Percentiles rank a stretch among this genome's conserved stretches.
phyloP scores from a whole-genome alignment of 2,888 invertebrate genomes.

The Nysson spinosus region DNA sequence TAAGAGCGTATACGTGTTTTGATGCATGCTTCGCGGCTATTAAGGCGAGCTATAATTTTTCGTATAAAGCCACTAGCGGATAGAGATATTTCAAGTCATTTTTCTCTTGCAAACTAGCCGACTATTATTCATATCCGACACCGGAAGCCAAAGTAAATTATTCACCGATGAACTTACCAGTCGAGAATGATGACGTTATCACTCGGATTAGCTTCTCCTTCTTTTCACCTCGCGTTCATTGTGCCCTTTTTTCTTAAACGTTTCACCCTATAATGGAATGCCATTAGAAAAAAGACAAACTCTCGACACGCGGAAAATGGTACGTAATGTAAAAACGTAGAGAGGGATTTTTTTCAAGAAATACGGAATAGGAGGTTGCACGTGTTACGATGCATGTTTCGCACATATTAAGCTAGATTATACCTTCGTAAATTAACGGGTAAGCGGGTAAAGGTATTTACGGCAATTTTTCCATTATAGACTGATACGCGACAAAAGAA shows the following conservation, averaged over 20 bases:
- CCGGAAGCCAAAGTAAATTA: too few species aligned
- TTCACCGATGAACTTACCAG: too few species aligned
- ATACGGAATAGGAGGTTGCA: slow-evolving; percentile 15
- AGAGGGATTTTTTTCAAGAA: slow-evolving; percentile 24
- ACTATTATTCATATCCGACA: background rate
- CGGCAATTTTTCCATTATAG: slow-evolving; percentile 33
- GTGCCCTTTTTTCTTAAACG: too few species aligned
- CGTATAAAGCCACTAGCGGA: background rate
- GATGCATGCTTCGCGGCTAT: slow-evolving; percentile 35
- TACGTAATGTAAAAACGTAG: slow-evolving; percentile 9
- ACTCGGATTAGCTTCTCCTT: background rate
- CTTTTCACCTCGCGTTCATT: too few species aligned
- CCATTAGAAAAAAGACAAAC: background rate
- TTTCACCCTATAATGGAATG: too few species aligned
- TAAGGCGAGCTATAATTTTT: slow-evolving; percentile 24
- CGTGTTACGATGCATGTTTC: slow-evolving; percentile 30
- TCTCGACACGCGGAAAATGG: background rate
- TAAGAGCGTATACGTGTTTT: slow-evolving; percentile 27
- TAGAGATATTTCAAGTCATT: slow-evolving; percentile 14
- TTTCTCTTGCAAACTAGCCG: slow-evolving; percentile 1
- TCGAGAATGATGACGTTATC: background rate
- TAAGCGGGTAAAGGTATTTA: slow-evolving; percentile 24
- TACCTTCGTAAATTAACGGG: slow-evolving; percentile 12
- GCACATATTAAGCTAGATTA: slow-evolving; percentile 33
- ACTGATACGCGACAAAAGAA: background rate